Conservation (phyloP, 2,888 invertebrate species). For the Drosophila atripex region DNA sequence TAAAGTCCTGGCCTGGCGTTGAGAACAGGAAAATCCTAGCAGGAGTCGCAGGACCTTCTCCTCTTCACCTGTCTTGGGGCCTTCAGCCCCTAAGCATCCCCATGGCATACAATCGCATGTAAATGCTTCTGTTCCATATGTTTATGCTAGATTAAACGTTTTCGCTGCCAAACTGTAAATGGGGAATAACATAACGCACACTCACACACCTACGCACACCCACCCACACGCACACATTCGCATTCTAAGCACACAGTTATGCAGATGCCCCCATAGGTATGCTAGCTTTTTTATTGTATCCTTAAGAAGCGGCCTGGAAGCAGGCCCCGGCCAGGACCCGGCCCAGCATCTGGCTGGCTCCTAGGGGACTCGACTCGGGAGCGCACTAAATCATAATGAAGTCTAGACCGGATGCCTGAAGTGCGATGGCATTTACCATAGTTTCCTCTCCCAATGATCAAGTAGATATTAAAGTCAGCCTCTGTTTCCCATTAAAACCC, state of each 20-base stretch:
- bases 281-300: slow-evolving; percentile 47
- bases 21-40: neutral
- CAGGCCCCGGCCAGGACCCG: slow-evolving; percentile 5
- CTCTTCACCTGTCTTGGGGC: neutral
- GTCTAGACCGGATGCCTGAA: slow-evolving; percentile 73
- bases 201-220: neutral
- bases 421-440: slow-evolving; percentile 44
- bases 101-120: slow-evolving; percentile 44
- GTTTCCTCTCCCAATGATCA: slow-evolving; percentile 17
- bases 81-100: slow-evolving; percentile 3
- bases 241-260: slow-evolving; percentile 17
- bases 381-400: slow-evolving; percentile 58
- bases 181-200: slow-evolving; percentile 53
- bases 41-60: neutral
- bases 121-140: slow-evolving; percentile 67
- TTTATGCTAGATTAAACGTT: slow-evolving; percentile 75
- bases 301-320: slow-evolving; percentile 43
- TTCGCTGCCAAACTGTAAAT: slow-evolving; percentile 63
- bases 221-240: neutral
- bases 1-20: slow-evolving; percentile 13
- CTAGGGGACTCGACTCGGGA: slow-evolving; percentile 13
- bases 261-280: slow-evolving; percentile 30
- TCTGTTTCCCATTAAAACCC: slow-evolving; percentile 7
- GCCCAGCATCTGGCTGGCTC: slow-evolving; percentile 18
- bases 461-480: slow-evolving; percentile 32